Conservation (phyloP, 1,140 invertebrate species). For the Heliconius melpomene region DNA sequence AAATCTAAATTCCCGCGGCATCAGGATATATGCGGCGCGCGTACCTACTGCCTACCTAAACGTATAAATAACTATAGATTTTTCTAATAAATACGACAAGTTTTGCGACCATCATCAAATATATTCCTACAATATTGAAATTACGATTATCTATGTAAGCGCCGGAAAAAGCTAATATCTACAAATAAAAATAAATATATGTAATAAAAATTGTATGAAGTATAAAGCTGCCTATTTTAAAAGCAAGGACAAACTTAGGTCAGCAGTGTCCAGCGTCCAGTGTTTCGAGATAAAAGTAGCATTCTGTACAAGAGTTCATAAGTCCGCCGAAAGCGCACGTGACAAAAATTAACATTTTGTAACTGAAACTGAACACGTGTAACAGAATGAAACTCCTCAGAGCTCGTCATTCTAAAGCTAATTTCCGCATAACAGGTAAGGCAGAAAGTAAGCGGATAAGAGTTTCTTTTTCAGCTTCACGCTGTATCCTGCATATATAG, state of each 20-base stretch:
- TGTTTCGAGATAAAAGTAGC: neutral
- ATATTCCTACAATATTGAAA: too few relatives aligned
- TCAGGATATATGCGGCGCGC: too few relatives aligned
- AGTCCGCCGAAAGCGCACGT: slow-evolving; percentile 1
- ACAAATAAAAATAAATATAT: neutral
- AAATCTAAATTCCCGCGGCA: too few relatives aligned
- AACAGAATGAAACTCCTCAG: neutral
- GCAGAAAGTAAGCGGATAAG: too few relatives aligned
- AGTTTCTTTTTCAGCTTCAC: too few relatives aligned
- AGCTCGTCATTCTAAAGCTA: neutral
- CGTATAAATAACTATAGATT: too few relatives aligned
- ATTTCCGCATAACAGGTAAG: too few relatives aligned
- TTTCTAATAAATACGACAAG: too few relatives aligned
- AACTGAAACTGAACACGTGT: neutral
- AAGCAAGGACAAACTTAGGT: neutral
- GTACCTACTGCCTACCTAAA: too few relatives aligned
- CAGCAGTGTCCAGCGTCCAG: neutral
- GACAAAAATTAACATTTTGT: neutral
- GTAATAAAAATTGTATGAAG: neutral
- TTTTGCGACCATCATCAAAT: too few relatives aligned
- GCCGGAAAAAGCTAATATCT: neutral
- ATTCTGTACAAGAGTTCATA: neutral
- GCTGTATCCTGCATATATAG: too few relatives aligned
- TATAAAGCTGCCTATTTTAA: neutral
- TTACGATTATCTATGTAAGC: too few relatives aligned